A percentile compares a stretch with the other conserved stretches of the same genome.
These are phyloP conservation scores for Chymomyza costata DNA, from an alignment of 1,140 invertebrate species.

Conservation along the genomic window DNA sequence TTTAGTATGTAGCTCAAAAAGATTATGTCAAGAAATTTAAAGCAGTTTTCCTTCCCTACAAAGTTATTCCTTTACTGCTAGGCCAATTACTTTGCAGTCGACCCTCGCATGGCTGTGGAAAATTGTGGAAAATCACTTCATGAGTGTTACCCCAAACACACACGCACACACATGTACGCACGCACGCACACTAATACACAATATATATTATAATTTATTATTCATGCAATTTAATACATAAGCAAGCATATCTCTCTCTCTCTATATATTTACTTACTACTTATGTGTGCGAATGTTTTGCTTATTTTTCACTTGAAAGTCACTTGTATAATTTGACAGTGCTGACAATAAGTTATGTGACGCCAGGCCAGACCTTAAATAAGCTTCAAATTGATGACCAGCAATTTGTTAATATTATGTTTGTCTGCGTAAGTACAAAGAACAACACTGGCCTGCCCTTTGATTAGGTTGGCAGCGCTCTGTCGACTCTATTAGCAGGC, in stretches of 20 bases:
- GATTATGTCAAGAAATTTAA: too few relatives aligned
- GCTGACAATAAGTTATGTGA: conserved; percentile 49
- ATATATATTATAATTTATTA: conserved; percentile 59
- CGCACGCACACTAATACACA: too few relatives aligned
- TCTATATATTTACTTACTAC: background rate
- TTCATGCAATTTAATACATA: conserved; percentile 53
- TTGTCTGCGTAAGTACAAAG: conserved; percentile 8
- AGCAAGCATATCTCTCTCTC: background rate
- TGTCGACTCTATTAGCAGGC: background rate
- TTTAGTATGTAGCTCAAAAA: too few relatives aligned
- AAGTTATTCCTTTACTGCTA: background rate
- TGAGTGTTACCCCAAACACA: conserved; percentile 27
- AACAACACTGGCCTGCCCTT: conserved; percentile 35
- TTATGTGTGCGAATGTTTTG: conserved; percentile 14
- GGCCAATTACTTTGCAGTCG: background rate
- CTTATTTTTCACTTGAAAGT: conserved; percentile 43
- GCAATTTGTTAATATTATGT: conserved; percentile 68
- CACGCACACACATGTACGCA: background rate
- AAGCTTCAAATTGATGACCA: conserved; percentile 66
- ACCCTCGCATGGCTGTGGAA: conserved; percentile 7
- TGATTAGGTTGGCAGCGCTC: conserved; percentile 48
- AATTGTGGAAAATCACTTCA: conserved; percentile 67
- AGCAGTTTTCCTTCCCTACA: too few relatives aligned
- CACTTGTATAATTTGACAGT: conserved; percentile 61
- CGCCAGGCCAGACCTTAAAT: conserved; percentile 57